Evolutionary conservation across 1,140 invertebrate species (phyloP).

Genomic region (Nylanderia fulva): DNA sequence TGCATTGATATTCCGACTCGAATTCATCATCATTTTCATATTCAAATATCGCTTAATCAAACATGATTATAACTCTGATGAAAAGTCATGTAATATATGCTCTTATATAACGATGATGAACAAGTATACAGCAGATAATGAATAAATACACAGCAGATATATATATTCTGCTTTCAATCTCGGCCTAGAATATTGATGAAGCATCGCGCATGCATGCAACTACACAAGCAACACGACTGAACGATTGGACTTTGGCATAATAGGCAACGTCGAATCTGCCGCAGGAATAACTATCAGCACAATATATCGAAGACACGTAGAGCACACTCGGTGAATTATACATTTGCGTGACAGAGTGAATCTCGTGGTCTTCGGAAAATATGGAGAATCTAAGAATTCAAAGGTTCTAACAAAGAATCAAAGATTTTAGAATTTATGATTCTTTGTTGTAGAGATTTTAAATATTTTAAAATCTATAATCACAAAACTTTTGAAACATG

Average conservation of each 20-base stretch:
- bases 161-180: constrained; percentile 18
- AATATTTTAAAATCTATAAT: constrained; percentile 2
- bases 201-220: constrained; percentile 46
- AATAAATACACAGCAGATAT: neutral
- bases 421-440: neutral
- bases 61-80: neutral
- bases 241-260: constrained; percentile 45
- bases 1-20: neutral
- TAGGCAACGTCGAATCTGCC: constrained; percentile 36
- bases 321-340: constrained; percentile 36
- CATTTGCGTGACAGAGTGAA: constrained; percentile 10
- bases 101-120: neutral
- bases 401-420: neutral
- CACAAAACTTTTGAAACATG: neutral
- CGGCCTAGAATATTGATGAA: constrained; percentile 33
- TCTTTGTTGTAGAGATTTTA: neutral
- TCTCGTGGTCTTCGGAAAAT: neutral
- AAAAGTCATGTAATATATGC: constrained; percentile 17
- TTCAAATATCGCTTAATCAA: constrained; percentile 22
- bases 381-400: neutral
- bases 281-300: constrained; percentile 37
- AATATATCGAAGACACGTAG: neutral
- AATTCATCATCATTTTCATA: constrained; percentile 13
- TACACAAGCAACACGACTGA: constrained; percentile 46
- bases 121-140: neutral